Evolutionary conservation across 2,797 vertebrate species (phyloP).

Genomic region (Leptodactylus fallax): DNA sequence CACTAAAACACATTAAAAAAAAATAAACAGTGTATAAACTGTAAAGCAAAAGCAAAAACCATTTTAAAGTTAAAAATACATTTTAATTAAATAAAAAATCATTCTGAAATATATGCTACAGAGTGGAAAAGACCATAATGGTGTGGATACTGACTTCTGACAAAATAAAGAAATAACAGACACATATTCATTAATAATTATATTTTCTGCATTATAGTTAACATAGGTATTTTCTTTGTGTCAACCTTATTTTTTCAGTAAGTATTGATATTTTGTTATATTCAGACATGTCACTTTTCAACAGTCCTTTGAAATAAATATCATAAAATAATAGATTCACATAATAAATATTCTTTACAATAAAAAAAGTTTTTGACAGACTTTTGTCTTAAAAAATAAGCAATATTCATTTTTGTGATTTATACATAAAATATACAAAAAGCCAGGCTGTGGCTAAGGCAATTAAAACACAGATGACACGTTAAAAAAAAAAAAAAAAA

Average conservation of each 20-base stretch:
- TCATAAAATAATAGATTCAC: constrained; percentile 99
- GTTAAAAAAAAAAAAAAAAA: constrained; percentile 58
- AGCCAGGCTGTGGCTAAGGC: constrained; percentile 84
- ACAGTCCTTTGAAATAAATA: constrained; percentile 99
- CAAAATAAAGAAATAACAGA: constrained; percentile 63
- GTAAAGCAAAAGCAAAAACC: constrained; percentile 18
- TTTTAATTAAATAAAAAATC: constrained; percentile 61
- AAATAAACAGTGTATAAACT: background rate
- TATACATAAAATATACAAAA: constrained; percentile 95
- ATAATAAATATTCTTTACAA: constrained; percentile 99
- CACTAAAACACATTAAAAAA: background rate
- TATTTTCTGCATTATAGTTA: constrained; percentile 99
- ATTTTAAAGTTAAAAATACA: constrained; percentile 57
- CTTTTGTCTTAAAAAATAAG: constrained; percentile 94
- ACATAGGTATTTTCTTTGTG: constrained; percentile 91
- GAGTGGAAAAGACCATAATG: constrained; percentile 59
- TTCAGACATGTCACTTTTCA: constrained; percentile 96
- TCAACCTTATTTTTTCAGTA: constrained; percentile 93
- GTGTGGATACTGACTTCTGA: constrained; percentile 56
- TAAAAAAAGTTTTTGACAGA: constrained; percentile 93
- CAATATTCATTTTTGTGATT: constrained; percentile 93
- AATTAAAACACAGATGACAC: constrained; percentile 73
- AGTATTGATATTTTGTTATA: constrained; percentile 99
- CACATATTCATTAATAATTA: constrained; percentile 96
- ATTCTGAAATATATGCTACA: constrained; percentile 63